Evolutionary conservation across 2,113 vertebrate genomes (phyloP).

Genomic region (Panurus biarmicus): DNA sequence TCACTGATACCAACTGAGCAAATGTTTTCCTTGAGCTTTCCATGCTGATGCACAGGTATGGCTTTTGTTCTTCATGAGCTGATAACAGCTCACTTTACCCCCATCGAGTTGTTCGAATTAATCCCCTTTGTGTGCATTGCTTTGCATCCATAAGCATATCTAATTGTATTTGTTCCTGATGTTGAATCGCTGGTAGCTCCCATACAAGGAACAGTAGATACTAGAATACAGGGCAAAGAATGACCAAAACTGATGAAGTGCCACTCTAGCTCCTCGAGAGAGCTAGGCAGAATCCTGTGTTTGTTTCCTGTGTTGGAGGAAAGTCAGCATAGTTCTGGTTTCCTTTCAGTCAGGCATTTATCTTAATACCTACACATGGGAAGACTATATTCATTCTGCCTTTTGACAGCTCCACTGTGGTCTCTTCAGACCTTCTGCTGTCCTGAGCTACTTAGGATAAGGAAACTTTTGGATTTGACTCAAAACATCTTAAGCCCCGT

Average conservation of each 20-base stretch:
- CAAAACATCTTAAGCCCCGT: neutral
- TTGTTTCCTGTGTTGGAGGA: neutral
- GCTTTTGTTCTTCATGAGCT: neutral
- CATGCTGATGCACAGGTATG: neutral
- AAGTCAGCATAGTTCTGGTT: neutral
- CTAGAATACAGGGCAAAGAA: neutral
- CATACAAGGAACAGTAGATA: neutral
- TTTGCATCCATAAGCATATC: neutral
- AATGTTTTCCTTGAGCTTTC: neutral
- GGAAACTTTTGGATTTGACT: neutral
- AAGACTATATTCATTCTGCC: neutral
- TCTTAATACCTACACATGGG: neutral
- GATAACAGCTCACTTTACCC: neutral
- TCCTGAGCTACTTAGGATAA: neutral
- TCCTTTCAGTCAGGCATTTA: neutral
- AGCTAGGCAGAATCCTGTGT: neutral
- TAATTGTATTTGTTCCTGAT: neutral
- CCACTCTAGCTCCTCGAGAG: neutral
- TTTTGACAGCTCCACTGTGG: neutral
- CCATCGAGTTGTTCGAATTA: neutral
- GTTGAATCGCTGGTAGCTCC: neutral
- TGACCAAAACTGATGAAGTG: neutral
- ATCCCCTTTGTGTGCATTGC: neutral
- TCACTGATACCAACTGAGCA: neutral
- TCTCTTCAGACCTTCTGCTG: neutral